Evolutionary conservation across 2,888 invertebrate species (phyloP), one percentile per base, ranked within the genome.

Genomic region (Syritta pipiens): DNA sequence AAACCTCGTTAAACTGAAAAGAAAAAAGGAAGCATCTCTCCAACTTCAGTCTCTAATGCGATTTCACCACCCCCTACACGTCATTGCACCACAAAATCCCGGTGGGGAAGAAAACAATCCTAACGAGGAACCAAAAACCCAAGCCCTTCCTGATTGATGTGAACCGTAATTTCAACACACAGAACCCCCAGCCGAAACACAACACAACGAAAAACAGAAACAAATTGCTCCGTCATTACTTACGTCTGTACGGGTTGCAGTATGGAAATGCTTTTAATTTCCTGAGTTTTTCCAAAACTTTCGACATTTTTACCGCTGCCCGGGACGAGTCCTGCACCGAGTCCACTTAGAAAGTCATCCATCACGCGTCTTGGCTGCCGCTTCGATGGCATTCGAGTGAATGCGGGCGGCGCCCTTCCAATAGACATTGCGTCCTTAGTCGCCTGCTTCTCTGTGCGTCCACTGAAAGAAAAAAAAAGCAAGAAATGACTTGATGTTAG

Each of bases 371-470:
- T 90, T 79, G 93, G 92, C 85, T 93, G 94, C 81, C 95, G 91
- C 71, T 94, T 91, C 83, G 95, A 95, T 42, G 95, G 95, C 7
- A 94, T 93, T 82, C 95, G 91, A 60, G 93, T 93, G 89, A 95
- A 95, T 75, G 92, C 90, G 42, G 95, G 94, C 71, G 94, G 94
- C 53, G 93, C 92, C 57, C 92, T 88, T 62, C 90, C 86, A 81
- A 88, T 84, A 68, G 87, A 85, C 65, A 88, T 85, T 81, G 87
- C 88, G 86, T 89, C 89, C 86, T 88, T 89, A 77, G 86, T 84
- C 60, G 86, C 85, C 81, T 90, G 89, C 82, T 91, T 91, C 84
- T 91, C 91, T 4, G 92, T 92, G 81, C 94, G 90, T 24, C 93
- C 93, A 86, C 94, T 93, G 81, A 24, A 69, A 72, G 10, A 69